Conservation (phyloP, 2,113 vertebrate genomes). For the Prionailurus bengalensis region DNA sequence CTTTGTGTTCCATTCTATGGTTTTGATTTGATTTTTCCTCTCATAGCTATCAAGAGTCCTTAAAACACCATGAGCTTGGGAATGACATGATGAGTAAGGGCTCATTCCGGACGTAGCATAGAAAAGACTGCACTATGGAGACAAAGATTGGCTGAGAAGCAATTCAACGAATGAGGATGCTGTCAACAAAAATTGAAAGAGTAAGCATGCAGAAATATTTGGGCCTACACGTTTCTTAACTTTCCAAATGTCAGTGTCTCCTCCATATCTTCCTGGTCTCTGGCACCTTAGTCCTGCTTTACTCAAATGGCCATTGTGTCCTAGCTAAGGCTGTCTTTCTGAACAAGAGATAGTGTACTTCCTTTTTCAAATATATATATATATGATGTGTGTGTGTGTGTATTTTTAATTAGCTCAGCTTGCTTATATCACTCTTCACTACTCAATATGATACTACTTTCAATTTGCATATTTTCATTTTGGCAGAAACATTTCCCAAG, state of each 20-base stretch:
- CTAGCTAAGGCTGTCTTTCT: neutral
- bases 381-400: too few species aligned
- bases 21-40: neutral
- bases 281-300: fast-evolving
- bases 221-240: neutral
- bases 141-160: neutral
- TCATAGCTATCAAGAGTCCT: neutral
- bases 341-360: neutral
- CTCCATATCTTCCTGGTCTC: neutral
- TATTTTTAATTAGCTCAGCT: neutral
- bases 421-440: neutral
- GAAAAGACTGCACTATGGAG: neutral
- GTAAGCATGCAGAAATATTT: neutral
- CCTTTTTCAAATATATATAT: neutral
- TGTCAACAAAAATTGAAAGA: neutral
- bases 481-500: neutral
- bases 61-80: neutral
- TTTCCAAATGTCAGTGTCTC: neutral
- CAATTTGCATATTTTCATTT: neutral
- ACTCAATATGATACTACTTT: neutral
- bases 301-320: neutral
- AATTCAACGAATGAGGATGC: neutral
- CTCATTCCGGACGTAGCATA: neutral
- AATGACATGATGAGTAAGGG: neutral
- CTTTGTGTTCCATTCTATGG: neutral